phyloP scores from a whole-genome alignment of 2,113 vertebrate species.

The Pseudorasbora parva region DNA sequence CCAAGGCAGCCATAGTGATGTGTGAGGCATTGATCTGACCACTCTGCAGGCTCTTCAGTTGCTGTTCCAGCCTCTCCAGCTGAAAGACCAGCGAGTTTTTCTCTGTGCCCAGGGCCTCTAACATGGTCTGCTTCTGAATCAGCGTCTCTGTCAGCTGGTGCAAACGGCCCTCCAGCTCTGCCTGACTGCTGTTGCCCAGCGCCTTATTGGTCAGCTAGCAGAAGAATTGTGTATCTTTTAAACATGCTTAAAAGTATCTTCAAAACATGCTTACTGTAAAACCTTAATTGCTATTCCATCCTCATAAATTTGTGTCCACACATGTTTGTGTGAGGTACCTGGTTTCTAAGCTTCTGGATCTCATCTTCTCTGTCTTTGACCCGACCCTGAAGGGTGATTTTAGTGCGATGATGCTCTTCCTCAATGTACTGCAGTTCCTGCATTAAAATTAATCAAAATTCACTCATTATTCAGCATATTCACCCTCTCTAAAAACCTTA shows the following conservation, averaged over 20 bases:
- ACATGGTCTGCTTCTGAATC: constrained; percentile 99
- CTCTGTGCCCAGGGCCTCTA: constrained; percentile 95
- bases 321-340: constrained; percentile 71
- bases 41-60: constrained; percentile 84
- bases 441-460: constrained; percentile 37
- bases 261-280: neutral
- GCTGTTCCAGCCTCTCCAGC: constrained; percentile 91
- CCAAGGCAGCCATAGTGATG: constrained; percentile 88
- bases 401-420: constrained; percentile 89
- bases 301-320: neutral
- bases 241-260: too few relatives aligned
- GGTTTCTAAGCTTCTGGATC: constrained; percentile 97
- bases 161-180: constrained; percentile 91
- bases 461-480: neutral
- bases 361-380: constrained; percentile 96
- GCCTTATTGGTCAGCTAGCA: constrained; percentile 93
- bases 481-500: neutral
- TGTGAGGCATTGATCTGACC: constrained; percentile 74
- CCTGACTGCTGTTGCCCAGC: constrained; percentile 89
- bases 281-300: neutral
- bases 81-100: constrained; percentile 95
- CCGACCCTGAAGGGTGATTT: constrained; percentile 88
- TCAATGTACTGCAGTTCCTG: constrained; percentile 91
- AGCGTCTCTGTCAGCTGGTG: constrained; percentile 97
- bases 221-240: neutral